Percentiles rank a stretch among this genome's conserved stretches.
These are phyloP conservation scores for Pogonocichla stellata DNA, from an alignment of 2,113 vertebrate genomes.

Conservation along the genomic window DNA sequence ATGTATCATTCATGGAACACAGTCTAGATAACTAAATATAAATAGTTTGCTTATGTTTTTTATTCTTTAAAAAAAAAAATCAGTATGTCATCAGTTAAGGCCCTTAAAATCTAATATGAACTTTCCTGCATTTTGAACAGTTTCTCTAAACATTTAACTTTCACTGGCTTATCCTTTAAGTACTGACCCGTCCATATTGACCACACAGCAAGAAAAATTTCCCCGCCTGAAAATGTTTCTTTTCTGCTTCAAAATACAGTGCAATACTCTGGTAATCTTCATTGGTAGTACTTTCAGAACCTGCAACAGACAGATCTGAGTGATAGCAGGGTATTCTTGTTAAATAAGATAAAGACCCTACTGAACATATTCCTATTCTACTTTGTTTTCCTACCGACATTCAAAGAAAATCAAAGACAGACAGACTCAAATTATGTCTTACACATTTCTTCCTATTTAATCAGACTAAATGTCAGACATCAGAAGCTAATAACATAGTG, in stretches of 20 bases:
- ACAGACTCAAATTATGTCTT: not conserved
- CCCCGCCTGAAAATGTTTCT: constrained; percentile 93
- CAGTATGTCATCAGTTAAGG: not conserved
- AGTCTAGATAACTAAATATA: not conserved
- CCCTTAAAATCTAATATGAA: not conserved
- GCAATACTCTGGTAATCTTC: constrained; percentile 98
- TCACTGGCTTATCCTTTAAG: not conserved
- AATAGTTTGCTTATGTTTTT: not conserved
- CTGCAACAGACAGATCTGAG: constrained; percentile 66
- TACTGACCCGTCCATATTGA: constrained; percentile 89
- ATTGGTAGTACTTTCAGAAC: constrained; percentile 82
- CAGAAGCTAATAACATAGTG: not conserved
- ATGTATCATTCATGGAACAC: not conserved
- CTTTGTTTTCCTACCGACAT: not conserved
- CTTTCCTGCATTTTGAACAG: not conserved
- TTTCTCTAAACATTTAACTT: not conserved
- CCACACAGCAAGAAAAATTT: constrained; percentile 95
- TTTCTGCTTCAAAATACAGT: constrained; percentile 94
- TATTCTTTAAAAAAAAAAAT: not conserved
- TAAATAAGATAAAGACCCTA: not conserved
- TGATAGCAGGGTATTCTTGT: not conserved
- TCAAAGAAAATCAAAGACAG: not conserved
- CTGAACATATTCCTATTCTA: not conserved
- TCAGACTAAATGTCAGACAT: not conserved
- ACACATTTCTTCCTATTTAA: not conserved